These are phyloP conservation scores for Lerista edwardsae DNA, from an alignment of 2,797 vertebrate genomes.

Conservation along the genomic window DNA sequence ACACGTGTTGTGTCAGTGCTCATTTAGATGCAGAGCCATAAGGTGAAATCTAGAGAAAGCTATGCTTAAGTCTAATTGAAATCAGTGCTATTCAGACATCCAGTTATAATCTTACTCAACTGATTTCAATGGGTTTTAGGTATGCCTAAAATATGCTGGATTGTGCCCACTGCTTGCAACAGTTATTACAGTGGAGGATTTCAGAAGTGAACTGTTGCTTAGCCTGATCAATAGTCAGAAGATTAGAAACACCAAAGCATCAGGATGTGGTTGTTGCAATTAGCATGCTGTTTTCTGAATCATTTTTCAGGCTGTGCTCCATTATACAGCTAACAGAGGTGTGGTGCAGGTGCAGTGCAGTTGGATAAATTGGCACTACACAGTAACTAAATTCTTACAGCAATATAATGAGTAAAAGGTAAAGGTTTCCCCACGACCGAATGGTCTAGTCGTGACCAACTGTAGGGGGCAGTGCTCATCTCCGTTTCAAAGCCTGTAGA, in stretches of 20 bases:
- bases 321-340: neutral
- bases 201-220: neutral
- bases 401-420: no score
- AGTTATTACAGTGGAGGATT: neutral
- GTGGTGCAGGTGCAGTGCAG: neutral
- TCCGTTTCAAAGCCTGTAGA: no score
- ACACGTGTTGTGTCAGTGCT: neutral
- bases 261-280: neutral
- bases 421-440: no score
- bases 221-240: slow-evolving; percentile 1
- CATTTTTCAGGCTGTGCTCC: neutral
- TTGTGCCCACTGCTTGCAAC: neutral
- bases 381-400: neutral
- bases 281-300: slow-evolving; percentile 13
- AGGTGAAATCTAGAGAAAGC: neutral
- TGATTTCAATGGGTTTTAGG: neutral
- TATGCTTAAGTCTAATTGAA: neutral
- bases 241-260: neutral
- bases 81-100: neutral
- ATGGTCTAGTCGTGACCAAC: no score
- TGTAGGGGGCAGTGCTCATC: no score
- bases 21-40: neutral
- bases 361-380: no score
- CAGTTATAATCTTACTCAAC: neutral
- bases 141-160: neutral